Percentiles rank a stretch among this genome's conserved stretches.
Evolutionary conservation across 2,797 vertebrate genomes (phyloP).

Genomic region (Melanotaenia parkinsoni): DNA sequence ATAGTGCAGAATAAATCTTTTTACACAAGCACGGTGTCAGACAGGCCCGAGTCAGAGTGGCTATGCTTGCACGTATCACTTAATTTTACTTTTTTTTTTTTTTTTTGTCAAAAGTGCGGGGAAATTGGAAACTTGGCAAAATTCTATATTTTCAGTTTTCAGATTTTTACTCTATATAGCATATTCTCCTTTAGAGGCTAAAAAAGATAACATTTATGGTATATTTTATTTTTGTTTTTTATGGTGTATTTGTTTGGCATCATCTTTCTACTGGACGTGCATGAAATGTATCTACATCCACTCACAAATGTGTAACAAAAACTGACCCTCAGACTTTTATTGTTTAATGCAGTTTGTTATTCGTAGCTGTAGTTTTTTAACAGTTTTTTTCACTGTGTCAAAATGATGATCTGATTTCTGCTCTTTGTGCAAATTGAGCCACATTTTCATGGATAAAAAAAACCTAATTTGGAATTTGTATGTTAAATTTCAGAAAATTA

Average conservation of each 20-base stretch:
- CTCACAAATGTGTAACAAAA: background rate
- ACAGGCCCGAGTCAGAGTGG: conserved; percentile 2
- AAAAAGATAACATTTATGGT: too few relatives aligned
- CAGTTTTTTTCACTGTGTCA: background rate
- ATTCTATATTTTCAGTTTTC: background rate
- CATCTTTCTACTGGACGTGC: too few relatives aligned
- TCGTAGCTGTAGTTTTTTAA: too few relatives aligned
- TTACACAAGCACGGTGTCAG: conserved; percentile 21
- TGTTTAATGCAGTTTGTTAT: background rate
- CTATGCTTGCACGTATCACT: conserved; percentile 3
- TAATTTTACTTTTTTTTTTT: background rate
- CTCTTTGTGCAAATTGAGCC: background rate
- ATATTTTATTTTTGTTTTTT: too few relatives aligned
- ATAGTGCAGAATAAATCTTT: conserved; percentile 33
- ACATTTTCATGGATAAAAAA: background rate
- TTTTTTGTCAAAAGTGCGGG: background rate
- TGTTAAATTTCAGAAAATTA: background rate
- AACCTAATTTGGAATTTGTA: background rate
- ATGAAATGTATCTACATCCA: too few relatives aligned
- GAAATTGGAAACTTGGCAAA: background rate
- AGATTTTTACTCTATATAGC: background rate
- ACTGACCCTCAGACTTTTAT: too few relatives aligned
- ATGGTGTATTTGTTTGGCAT: background rate
- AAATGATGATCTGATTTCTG: background rate
- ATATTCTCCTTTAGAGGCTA: background rate